These are phyloP conservation scores for Erinaceus europaeus DNA, from an alignment of 2,113 vertebrate genomes.

Conservation along the genomic window DNA sequence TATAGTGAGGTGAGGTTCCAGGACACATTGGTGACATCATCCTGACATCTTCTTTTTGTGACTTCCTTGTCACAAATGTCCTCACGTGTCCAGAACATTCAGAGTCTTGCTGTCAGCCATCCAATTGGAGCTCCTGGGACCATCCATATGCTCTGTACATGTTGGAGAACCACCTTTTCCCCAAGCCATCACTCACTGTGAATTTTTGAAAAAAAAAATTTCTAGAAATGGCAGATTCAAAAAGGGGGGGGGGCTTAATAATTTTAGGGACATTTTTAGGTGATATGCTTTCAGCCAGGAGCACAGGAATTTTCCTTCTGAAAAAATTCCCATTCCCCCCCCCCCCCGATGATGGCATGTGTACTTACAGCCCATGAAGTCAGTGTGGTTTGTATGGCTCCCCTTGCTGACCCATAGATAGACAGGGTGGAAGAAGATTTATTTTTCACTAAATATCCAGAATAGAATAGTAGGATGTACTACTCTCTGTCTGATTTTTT, in stretches of 20 bases:
- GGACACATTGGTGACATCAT: too few relatives aligned
- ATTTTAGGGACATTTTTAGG: slow-evolving; percentile 67
- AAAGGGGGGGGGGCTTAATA: background rate
- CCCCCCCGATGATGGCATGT: background rate
- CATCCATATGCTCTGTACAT: accelerated
- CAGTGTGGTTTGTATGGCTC: too few relatives aligned
- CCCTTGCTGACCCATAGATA: too few relatives aligned
- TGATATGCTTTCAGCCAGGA: background rate
- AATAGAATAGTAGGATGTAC: background rate
- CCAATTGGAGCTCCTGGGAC: background rate
- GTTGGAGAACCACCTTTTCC: too few relatives aligned
- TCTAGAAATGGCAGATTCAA: background rate
- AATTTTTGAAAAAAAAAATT: background rate
- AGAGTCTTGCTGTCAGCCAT: background rate
- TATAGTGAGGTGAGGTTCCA: too few relatives aligned
- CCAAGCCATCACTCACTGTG: too few relatives aligned
- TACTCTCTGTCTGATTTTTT: background rate
- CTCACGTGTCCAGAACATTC: background rate
- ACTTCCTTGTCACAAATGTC: accelerated
- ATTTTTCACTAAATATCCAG: background rate
- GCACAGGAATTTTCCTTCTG: slow-evolving; percentile 62
- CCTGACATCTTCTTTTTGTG: background rate
- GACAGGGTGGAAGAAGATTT: background rate
- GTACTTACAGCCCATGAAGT: background rate
- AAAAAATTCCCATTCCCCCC: slow-evolving; percentile 68